A percentile compares a stretch with the other conserved stretches of the same genome.
These are phyloP conservation scores for Papilio demoleus DNA, from an alignment of 2,888 invertebrate genomes.

Conservation along the genomic window DNA sequence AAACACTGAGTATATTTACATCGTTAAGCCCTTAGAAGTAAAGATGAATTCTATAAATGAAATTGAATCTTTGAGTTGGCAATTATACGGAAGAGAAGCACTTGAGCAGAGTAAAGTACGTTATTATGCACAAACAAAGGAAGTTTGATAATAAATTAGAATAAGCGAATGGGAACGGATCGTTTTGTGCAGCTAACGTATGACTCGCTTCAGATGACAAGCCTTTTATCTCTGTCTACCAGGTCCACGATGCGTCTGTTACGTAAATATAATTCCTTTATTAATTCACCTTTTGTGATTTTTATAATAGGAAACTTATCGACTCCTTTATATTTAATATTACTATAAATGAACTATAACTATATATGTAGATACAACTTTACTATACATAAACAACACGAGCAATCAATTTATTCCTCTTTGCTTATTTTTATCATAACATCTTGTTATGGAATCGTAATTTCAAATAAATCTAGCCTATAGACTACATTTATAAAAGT, in stretches of 20 bases:
- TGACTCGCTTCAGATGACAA: conserved; percentile 29
- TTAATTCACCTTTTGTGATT: conserved; percentile 10
- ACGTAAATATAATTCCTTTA: conserved; percentile 19
- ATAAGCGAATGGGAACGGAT: conserved; percentile 15
- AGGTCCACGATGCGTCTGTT: conserved; percentile 21
- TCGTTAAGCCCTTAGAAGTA: no score
- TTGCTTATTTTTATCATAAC: no score
- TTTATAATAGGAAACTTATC: conserved; percentile 2
- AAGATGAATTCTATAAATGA: conserved; percentile 4
- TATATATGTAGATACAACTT: no score
- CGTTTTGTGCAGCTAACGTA: conserved; percentile 25
- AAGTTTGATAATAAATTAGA: conserved; percentile 24
- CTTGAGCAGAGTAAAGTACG: conserved; percentile 19
- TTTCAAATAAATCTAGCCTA: no score
- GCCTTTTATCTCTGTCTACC: conserved; percentile 26
- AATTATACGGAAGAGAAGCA: conserved; percentile 18
- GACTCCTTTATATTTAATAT: not conserved
- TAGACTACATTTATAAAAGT: no score
- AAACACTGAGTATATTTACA: no score
- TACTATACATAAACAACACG: no score
- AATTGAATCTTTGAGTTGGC: conserved; percentile 14
- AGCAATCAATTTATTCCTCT: no score
- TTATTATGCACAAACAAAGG: conserved; percentile 23
- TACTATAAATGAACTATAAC: not conserved
- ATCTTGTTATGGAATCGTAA: no score